A percentile compares a stretch with the other conserved stretches of the same genome.
Conservation (phyloP, 2,888 invertebrate species). For the Drosophila borealis region DNA sequence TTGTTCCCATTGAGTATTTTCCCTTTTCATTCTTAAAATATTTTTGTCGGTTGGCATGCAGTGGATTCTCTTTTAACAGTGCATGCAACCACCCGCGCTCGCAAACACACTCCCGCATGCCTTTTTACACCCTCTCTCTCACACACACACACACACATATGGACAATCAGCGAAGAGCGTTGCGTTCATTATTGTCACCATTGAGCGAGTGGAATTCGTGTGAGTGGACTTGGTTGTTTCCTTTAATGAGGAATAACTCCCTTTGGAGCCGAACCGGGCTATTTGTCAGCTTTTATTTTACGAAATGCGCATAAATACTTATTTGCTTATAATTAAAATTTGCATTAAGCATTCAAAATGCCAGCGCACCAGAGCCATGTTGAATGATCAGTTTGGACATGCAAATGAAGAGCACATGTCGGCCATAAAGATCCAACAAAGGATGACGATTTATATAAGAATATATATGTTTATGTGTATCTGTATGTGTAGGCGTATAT, state of each 20-base stretch:
- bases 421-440: slow-evolving; percentile 48
- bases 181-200: slow-evolving; percentile 33
- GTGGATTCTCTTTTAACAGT: slow-evolving; percentile 1
- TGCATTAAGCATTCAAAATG: slow-evolving; percentile 34
- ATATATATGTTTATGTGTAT: neutral
- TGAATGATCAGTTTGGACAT: slow-evolving; percentile 31
- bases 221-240: slow-evolving; percentile 19
- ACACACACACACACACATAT: slow-evolving; percentile 4
- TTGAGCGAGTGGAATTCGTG: slow-evolving; percentile 16
- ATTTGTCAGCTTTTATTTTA: slow-evolving; percentile 51
- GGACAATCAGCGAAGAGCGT: neutral
- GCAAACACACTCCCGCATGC: no score
- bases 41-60: slow-evolving; percentile 28
- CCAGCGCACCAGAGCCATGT: no score
- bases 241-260: slow-evolving; percentile 30
- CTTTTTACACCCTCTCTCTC: neutral
- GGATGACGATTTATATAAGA: slow-evolving; percentile 31
- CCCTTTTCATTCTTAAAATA: neutral
- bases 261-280: slow-evolving; percentile 6
- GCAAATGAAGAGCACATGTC: slow-evolving; percentile 64
- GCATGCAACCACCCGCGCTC: slow-evolving; percentile 12
- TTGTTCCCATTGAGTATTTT: no score
- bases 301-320: slow-evolving; percentile 50
- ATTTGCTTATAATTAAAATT: slow-evolving; percentile 64
- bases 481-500: neutral